phyloP scores from a whole-genome alignment of 2,113 vertebrate genomes.

The Alligator sinensis region DNA sequence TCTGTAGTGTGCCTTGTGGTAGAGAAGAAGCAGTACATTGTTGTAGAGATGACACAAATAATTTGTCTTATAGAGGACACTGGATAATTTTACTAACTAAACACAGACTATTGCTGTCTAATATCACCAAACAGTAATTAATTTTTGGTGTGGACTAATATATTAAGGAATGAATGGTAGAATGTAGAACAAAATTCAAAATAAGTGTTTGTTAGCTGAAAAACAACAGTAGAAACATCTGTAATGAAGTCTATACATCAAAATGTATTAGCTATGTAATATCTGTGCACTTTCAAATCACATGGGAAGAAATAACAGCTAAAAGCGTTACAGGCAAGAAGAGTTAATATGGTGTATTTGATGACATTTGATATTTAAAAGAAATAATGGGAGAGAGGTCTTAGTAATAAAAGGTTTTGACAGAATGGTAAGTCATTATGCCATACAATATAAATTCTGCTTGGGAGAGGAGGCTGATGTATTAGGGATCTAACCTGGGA shows the following conservation, averaged over 20 bases:
- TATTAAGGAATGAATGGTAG: neutral
- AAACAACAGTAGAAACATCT: neutral
- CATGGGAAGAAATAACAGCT: neutral
- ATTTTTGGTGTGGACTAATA: neutral
- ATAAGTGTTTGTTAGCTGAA: neutral
- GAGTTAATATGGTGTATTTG: neutral
- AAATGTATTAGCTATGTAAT: neutral
- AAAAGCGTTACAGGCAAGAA: neutral
- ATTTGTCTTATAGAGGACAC: neutral
- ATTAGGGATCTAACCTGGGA: neutral
- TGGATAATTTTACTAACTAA: neutral
- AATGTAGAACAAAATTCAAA: neutral
- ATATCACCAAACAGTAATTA: neutral
- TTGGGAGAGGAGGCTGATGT: neutral
- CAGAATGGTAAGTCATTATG: neutral
- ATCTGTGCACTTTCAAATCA: neutral
- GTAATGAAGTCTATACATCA: neutral
- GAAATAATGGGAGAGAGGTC: neutral
- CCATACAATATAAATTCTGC: neutral
- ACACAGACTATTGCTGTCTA: neutral
- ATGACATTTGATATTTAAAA: neutral
- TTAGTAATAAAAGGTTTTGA: neutral
- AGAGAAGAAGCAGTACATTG: neutral
- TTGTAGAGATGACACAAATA: neutral
- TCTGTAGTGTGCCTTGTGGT: neutral